These are phyloP conservation scores for Eupleurogrammus muticus DNA, from an alignment of 2,797 vertebrate species.

Conservation along the genomic window DNA sequence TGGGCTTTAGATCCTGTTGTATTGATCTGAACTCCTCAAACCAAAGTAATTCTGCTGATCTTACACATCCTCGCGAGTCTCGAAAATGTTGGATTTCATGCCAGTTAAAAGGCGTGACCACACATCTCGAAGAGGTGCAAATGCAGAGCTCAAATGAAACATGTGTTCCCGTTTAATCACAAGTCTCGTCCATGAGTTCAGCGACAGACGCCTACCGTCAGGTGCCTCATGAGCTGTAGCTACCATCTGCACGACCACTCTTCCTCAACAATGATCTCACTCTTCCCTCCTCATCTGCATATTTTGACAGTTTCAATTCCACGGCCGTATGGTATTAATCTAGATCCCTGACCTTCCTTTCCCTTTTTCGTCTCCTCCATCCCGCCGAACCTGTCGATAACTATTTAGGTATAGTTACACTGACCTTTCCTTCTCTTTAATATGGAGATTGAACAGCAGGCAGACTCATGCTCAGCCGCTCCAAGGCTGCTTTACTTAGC, in stretches of 20 bases:
- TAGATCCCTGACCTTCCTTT: constrained; percentile 49
- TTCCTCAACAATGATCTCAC: constrained; percentile 30
- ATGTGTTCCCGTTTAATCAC: constrained; percentile 10
- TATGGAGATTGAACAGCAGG: constrained; percentile 64
- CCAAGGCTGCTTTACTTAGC: constrained; percentile 39
- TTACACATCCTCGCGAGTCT: constrained; percentile 8
- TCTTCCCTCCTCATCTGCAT: constrained; percentile 43
- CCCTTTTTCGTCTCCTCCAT: constrained; percentile 28
- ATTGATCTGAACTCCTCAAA: constrained; percentile 48
- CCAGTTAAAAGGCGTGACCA: constrained; percentile 15
- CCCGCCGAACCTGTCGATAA: constrained; percentile 59
- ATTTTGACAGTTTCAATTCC: constrained; percentile 57
- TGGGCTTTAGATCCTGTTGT: constrained; percentile 17
- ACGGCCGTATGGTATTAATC: constrained; percentile 47
- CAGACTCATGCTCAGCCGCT: constrained; percentile 34
- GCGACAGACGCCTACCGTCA: constrained; percentile 7
- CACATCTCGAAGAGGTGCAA: constrained; percentile 2
- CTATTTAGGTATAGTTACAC: constrained; percentile 56
- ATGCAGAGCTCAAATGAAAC: constrained; percentile 17
- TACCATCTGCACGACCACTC: constrained; percentile 29
- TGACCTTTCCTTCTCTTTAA: constrained; percentile 71
- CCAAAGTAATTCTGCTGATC: constrained; percentile 17
- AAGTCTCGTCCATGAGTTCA: background rate
- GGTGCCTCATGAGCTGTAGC: constrained; percentile 12
- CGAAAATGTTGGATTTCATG: constrained; percentile 27